Conservation (phyloP, 1,140 invertebrate genomes). For the Ips nitidus region DNA sequence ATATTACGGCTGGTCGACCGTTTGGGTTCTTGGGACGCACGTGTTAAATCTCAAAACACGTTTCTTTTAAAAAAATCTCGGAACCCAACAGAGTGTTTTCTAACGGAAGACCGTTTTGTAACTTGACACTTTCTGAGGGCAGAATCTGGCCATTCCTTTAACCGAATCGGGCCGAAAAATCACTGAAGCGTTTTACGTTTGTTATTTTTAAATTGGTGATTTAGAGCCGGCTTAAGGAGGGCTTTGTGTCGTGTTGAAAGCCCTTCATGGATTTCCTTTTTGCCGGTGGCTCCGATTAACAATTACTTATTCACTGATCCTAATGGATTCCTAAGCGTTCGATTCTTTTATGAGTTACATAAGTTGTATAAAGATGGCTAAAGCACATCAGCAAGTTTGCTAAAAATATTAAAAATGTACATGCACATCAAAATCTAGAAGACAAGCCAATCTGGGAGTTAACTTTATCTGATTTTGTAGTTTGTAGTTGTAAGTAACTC, state of each 20-base stretch:
- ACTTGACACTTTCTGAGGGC: constrained; percentile 38
- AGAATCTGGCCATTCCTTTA: constrained; percentile 37
- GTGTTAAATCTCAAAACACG: constrained; percentile 24
- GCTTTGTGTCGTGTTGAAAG: constrained; percentile 14
- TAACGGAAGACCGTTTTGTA: constrained; percentile 37
- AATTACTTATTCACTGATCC: too few species aligned
- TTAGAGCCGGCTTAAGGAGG: constrained; percentile 22
- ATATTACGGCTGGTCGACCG: constrained; percentile 3
- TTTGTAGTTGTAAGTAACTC: too few species aligned
- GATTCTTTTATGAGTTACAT: too few species aligned
- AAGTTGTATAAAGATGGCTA: too few species aligned
- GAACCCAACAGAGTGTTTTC: neutral
- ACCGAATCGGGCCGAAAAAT: constrained; percentile 37
- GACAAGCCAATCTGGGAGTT: too few species aligned
- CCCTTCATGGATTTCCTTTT: constrained; percentile 28
- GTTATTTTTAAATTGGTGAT: constrained; percentile 34
- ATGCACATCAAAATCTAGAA: too few species aligned
- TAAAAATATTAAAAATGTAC: too few species aligned
- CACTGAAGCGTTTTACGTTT: constrained; percentile 36
- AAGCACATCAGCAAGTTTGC: too few species aligned
- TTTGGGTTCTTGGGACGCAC: constrained; percentile 21
- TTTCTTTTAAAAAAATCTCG: constrained; percentile 15
- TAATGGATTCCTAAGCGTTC: neutral
- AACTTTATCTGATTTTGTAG: too few species aligned
- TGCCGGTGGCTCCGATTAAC: constrained; percentile 3